Base-by-base conservation (phyloP, 2,888 invertebrate species). In the Eupeodes luniger region DNA sequence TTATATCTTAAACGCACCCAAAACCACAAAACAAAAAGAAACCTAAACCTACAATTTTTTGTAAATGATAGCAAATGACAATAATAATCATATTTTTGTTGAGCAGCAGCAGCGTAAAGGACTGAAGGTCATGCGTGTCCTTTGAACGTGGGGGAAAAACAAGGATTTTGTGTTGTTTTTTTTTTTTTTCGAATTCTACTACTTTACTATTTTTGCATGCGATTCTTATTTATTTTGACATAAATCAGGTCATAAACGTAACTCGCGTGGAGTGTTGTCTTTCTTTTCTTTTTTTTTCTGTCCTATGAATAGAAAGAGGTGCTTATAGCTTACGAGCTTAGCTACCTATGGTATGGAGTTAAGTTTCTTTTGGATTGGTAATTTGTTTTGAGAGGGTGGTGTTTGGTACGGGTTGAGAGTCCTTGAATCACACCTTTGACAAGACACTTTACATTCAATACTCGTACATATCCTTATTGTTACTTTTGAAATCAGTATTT, bases 51-150 rank as follows among this genome's bases (percentile, higher is more conserved):
- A 36, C 27, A 27, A 27, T 44, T 34, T 53, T 34, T 69, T 75
- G 12, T 27, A 27, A 27, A 27, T 27, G 49, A 55, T 75, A 69
- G 49, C 51, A 61, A 75, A 72, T 80, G 69, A 40, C 47, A 72
- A 59, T 55, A 72, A 53, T 34, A 12, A 40, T 51, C 19, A 55
- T 70, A 76, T 64, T 6, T n/a, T 34, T 34, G 84, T 57, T 47
- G 84, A 75, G 36, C 40, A 47, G 27, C 27, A 27, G 27, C 27
- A 27, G 27, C 27, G 27, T 27, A 27, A 27, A 10, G 74, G 72
- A 12, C 67, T 76, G 76, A 87, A 87, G 87, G 87, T 87, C 80
- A 62, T 70, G 84, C 76, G 84, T 87, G 84, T 84, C 84, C 87
- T 80, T 61, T 59, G 59, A 44, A 51, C 27, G 47, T 62, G 55